Evolutionary conservation across 2,888 invertebrate genomes (phyloP).

Genomic region (Hermodice carunculata): DNA sequence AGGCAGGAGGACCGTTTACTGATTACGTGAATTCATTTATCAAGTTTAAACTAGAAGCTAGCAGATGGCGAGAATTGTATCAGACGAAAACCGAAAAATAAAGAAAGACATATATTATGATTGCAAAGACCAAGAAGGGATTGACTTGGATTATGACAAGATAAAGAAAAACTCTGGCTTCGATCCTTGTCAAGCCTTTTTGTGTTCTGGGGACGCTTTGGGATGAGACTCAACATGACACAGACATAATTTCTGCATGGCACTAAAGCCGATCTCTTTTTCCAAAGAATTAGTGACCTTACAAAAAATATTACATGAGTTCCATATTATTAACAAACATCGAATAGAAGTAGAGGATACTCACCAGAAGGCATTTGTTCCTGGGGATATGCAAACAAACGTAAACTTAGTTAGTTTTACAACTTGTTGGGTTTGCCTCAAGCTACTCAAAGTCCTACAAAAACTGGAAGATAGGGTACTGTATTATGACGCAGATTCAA

Average conservation of each 20-base stretch:
- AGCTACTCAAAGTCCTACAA: not conserved
- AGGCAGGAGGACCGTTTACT: constrained; percentile 50
- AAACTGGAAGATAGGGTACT: not conserved
- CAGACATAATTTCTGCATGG: not conserved
- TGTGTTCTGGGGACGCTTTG: not conserved
- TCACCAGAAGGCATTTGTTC: not conserved
- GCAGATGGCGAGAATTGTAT: constrained; percentile 46
- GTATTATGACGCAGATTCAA: constrained; percentile 1
- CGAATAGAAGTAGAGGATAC: not conserved
- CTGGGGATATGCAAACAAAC: not conserved
- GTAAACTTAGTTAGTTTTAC: not conserved
- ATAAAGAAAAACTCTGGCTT: constrained; percentile 1
- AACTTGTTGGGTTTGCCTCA: constrained; percentile 1
- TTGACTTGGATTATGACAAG: not conserved
- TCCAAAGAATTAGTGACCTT: not conserved
- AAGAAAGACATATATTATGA: constrained; percentile 33
- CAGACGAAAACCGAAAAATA: constrained; percentile 43
- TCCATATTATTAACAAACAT: not conserved
- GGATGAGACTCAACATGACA: not conserved
- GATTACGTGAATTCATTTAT: constrained; percentile 56
- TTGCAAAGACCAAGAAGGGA: constrained; percentile 41
- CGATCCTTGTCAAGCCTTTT: not conserved
- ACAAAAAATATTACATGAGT: not conserved
- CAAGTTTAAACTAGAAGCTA: constrained; percentile 49
- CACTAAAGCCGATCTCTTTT: not conserved